These are phyloP conservation scores for Dendrolimus pini DNA, from an alignment of 2,888 invertebrate genomes.

Conservation along the genomic window DNA sequence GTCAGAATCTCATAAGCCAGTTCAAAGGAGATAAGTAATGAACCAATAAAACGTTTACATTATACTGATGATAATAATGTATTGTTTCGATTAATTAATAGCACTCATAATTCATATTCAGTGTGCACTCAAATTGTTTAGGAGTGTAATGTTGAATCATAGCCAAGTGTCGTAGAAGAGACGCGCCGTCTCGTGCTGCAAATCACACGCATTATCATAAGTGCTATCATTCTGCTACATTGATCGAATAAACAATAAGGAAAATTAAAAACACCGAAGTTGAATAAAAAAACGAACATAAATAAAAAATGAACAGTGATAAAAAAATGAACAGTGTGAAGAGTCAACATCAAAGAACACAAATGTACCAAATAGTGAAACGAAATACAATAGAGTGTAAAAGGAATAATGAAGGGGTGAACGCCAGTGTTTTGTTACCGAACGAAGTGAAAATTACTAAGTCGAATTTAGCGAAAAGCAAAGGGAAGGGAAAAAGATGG, in stretches of 20 bases:
- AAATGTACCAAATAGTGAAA: conserved; percentile 18
- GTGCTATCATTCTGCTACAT: conserved; percentile 34
- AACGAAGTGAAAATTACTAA: conserved; percentile 50
- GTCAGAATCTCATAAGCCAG: not conserved
- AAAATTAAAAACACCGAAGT: no score
- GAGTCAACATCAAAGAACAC: conserved; percentile 13
- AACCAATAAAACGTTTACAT: conserved; percentile 14
- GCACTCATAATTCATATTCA: conserved; percentile 24
- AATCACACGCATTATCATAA: conserved; percentile 39
- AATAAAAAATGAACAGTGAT: not conserved
- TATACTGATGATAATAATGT: conserved; percentile 11
- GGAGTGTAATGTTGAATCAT: conserved; percentile 42
- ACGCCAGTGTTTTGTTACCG: conserved; percentile 26
- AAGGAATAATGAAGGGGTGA: conserved; percentile 7
- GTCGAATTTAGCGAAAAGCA: conserved; percentile 48
- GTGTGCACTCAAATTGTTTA: conserved; percentile 32
- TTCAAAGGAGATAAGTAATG: conserved; percentile 5
- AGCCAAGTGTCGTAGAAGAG: conserved; percentile 49
- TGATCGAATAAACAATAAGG: conserved; percentile 8
- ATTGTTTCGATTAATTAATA: conserved; percentile 23
- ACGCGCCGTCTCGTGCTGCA: conserved; percentile 25
- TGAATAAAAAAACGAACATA: not conserved
- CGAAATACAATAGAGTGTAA: conserved; percentile 13
- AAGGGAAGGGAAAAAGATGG: conserved; percentile 34
- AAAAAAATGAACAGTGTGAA: not conserved